phyloP scores from a whole-genome alignment of 2,113 vertebrate species.

The Cynocephalus volans region DNA sequence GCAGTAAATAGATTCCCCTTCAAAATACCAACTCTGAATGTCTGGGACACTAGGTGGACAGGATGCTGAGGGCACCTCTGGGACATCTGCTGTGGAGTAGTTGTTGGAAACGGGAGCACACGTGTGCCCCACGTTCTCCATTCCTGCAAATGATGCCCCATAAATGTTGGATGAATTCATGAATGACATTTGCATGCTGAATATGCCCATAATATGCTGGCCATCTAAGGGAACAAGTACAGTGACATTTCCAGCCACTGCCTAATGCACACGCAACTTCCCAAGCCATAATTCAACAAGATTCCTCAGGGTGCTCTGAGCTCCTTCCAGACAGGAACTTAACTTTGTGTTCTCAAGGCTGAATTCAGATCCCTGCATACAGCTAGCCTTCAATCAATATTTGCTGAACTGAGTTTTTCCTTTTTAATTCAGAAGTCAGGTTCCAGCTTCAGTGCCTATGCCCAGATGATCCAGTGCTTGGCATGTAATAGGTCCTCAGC shows the following conservation, averaged over 20 bases:
- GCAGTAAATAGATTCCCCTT: neutral
- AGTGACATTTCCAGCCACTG: neutral
- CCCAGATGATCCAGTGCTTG: too few relatives aligned
- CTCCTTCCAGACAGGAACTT: neutral
- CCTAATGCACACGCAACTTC: neutral
- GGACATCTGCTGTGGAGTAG: accelerated
- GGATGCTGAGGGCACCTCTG: neutral
- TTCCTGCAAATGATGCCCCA: neutral
- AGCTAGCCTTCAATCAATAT: neutral
- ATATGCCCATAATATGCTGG: neutral
- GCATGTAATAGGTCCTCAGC: neutral
- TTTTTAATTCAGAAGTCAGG: slow-evolving; percentile 36
- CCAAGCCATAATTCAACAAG: neutral
- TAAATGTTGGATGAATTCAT: neutral
- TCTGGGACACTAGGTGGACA: neutral
- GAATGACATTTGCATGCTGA: neutral
- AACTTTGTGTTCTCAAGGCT: neutral
- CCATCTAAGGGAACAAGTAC: neutral
- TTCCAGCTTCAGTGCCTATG: neutral
- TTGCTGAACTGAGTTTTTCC: neutral
- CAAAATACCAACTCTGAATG: neutral
- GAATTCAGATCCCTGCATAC: neutral
- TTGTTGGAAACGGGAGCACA: neutral
- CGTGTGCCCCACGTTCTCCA: neutral
- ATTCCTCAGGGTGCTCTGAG: neutral